A percentile compares a stretch with the other conserved stretches of the same genome.
phyloP scores from a whole-genome alignment of 1,140 invertebrate genomes.

The Ericerus pela region DNA sequence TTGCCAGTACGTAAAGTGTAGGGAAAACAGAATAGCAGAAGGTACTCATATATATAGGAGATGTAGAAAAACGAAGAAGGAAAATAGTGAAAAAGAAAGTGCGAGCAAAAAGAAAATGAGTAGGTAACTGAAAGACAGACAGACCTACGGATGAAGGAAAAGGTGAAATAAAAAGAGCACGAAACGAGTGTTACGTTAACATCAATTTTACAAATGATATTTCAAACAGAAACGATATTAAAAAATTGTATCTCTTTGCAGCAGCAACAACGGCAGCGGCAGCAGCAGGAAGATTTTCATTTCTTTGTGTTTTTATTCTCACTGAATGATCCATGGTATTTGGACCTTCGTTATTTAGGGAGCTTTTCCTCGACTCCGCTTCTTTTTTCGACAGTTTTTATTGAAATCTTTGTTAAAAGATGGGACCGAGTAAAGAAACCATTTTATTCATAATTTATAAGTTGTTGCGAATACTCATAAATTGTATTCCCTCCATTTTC shows the following conservation, averaged over 20 bases:
- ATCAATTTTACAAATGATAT: conserved; percentile 11
- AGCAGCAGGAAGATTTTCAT: conserved; percentile 6
- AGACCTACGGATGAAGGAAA: no score
- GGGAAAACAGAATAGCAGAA: neutral
- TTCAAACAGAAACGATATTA: conserved; percentile 10
- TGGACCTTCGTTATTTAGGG: neutral
- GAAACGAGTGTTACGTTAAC: conserved; percentile 7
- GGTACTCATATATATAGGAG: neutral
- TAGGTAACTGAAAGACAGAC: neutral
- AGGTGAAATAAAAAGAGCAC: conserved; percentile 1
- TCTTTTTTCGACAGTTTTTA: neutral
- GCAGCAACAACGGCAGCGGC: no score
- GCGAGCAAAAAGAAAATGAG: neutral
- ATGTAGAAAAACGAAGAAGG: neutral
- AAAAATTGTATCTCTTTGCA: conserved; percentile 10
- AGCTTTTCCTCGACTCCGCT: neutral
- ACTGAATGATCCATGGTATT: neutral
- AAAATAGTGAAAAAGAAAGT: neutral
- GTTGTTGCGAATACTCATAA: no score
- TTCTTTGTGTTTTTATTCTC: neutral
- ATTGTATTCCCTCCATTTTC: no score
- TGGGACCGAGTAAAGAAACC: no score
- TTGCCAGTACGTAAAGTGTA: neutral
- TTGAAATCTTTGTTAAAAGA: no score
- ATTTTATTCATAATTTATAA: no score